These are phyloP conservation scores for Pterocles gutturalis DNA, from an alignment of 2,113 vertebrate species.

Conservation along the genomic window DNA sequence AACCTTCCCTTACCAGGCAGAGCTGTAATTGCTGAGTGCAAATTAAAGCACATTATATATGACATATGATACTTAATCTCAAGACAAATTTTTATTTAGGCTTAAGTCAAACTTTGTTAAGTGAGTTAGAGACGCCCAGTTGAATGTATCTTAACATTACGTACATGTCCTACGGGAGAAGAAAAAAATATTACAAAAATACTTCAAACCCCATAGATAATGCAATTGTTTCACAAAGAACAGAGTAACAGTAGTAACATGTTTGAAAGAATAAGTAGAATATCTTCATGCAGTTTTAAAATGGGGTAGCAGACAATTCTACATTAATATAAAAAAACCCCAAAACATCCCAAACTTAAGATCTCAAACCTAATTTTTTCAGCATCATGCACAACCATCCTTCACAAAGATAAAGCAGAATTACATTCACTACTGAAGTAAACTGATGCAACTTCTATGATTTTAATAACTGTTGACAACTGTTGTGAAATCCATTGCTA, in stretches of 20 bases:
- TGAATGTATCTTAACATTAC: slow-evolving; percentile 37
- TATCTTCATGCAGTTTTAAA: background rate
- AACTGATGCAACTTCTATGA: background rate
- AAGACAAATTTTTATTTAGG: slow-evolving; percentile 61
- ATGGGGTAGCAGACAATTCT: background rate
- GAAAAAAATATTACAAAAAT: background rate
- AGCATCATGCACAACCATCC: background rate
- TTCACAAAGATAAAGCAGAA: background rate
- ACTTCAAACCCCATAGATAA: background rate
- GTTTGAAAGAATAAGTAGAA: background rate
- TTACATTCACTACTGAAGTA: background rate
- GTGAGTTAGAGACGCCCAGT: slow-evolving; percentile 30
- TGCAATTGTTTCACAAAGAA: background rate
- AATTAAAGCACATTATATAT: slow-evolving; percentile 73
- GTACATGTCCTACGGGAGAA: background rate
- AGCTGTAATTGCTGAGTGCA: slow-evolving; percentile 73
- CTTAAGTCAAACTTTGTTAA: slow-evolving; percentile 60
- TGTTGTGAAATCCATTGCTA: background rate
- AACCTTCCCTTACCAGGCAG: slow-evolving; percentile 63
- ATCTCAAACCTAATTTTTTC: background rate
- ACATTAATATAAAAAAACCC: background rate
- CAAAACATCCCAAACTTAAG: background rate
- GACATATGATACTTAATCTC: slow-evolving; percentile 54
- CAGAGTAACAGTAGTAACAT: background rate
- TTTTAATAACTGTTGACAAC: background rate